A percentile compares a stretch with the other conserved stretches of the same genome.
Conservation (phyloP, 2,888 invertebrate species). For the Branchellion lobata region DNA sequence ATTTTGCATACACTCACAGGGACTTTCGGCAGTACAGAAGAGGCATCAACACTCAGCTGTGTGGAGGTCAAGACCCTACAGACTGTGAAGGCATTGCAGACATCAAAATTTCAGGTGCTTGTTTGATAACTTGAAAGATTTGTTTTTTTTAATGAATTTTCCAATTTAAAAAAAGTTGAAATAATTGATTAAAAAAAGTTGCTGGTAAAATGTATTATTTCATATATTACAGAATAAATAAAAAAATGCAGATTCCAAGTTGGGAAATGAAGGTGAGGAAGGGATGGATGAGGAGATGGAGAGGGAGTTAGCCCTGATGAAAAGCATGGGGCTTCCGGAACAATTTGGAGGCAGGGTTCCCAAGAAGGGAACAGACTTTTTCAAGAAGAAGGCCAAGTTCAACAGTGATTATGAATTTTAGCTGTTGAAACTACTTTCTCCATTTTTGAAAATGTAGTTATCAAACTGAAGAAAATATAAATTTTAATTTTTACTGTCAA, state of each 20-base stretch:
- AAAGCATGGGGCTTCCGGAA: slow-evolving; percentile 50
- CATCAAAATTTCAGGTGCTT: not conserved
- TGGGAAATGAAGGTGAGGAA: not conserved
- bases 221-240: too few species aligned
- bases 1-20: not conserved
- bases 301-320: slow-evolving; percentile 44
- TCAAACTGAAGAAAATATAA: too few species aligned
- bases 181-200: too few species aligned
- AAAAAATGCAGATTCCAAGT: too few species aligned
- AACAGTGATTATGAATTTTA: not conserved
- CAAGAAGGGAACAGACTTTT: not conserved
- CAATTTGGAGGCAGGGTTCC: slow-evolving; percentile 34
- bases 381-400: not conserved
- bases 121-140: too few species aligned
- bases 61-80: not conserved
- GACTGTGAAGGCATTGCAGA: slow-evolving; percentile 20
- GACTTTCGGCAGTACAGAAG: slow-evolving; percentile 31
- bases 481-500: too few species aligned
- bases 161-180: too few species aligned
- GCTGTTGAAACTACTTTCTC: not conserved
- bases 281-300: slow-evolving; percentile 2
- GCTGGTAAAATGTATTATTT: too few species aligned
- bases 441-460: not conserved
- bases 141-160: too few species aligned
- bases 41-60: slow-evolving; percentile 18